Conservation (phyloP, 2,797 vertebrate genomes). For the Lophotriccus pileatus region DNA sequence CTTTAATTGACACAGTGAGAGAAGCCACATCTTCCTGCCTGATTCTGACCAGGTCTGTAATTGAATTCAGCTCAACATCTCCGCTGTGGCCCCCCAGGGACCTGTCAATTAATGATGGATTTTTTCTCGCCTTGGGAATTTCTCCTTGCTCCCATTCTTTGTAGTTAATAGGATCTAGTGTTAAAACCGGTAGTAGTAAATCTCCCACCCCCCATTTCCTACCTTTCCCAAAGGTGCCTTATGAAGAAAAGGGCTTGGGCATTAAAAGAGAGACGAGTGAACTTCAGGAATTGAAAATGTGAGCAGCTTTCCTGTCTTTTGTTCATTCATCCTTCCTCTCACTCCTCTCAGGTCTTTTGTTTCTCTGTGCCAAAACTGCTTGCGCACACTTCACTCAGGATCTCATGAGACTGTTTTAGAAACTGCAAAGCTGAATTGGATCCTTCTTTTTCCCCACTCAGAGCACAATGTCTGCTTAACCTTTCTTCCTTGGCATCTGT, state of each 20-base stretch:
- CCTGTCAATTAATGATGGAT: neutral
- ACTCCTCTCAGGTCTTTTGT: neutral
- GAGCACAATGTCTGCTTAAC: neutral
- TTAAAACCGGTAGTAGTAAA: neutral
- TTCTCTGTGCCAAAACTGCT: slow-evolving; percentile 40
- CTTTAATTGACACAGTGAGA: slow-evolving; percentile 58
- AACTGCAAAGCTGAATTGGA: slow-evolving; percentile 25
- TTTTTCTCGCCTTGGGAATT: slow-evolving; percentile 35
- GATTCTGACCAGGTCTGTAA: slow-evolving; percentile 38
- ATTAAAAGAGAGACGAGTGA: neutral
- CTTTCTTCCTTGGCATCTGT: slow-evolving; percentile 37
- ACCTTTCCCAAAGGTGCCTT: slow-evolving; percentile 1
- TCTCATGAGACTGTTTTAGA: slow-evolving; percentile 29
- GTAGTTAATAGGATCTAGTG: slow-evolving; percentile 16
- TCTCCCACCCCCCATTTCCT: neutral
- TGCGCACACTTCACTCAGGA: neutral
- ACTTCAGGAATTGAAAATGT: neutral
- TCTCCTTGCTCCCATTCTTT: slow-evolving; percentile 37
- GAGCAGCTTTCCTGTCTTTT: neutral
- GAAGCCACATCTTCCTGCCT: slow-evolving; percentile 52
- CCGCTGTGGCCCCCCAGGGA: neutral
- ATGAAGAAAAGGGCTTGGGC: neutral
- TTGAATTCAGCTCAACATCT: slow-evolving; percentile 44
- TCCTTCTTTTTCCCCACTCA: neutral
- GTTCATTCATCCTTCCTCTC: slow-evolving; percentile 12